Conservation (phyloP, 2,888 invertebrate genomes). For the Dryadula phaetusa region DNA sequence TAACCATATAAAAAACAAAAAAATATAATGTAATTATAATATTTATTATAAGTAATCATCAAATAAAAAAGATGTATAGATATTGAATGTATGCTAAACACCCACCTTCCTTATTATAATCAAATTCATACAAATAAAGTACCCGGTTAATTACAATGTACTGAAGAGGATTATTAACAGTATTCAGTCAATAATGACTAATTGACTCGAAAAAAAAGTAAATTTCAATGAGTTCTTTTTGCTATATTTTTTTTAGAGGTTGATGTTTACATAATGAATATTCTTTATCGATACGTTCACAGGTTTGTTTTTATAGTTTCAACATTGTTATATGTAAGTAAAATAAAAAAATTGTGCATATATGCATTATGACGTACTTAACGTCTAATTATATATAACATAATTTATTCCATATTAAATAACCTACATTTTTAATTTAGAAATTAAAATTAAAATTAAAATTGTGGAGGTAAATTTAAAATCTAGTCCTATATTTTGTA, state of each 20-base stretch:
- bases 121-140: slow-evolving; percentile 6
- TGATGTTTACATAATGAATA: slow-evolving; percentile 19
- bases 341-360: too few relatives aligned
- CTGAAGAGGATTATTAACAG: slow-evolving; percentile 2
- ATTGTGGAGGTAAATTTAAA: too few relatives aligned
- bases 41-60: too few relatives aligned
- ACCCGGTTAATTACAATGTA: not conserved
- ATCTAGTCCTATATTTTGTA: too few relatives aligned
- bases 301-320: not conserved
- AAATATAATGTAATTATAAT: too few relatives aligned
- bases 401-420: too few relatives aligned
- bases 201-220: slow-evolving; percentile 20
- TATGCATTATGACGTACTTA: too few relatives aligned
- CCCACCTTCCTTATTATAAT: not conserved
- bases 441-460: too few relatives aligned
- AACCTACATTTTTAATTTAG: too few relatives aligned
- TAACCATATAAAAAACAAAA: too few relatives aligned
- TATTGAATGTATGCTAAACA: not conserved
- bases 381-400: too few relatives aligned
- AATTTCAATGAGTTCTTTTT: slow-evolving; percentile 9
- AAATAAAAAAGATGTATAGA: too few relatives aligned
- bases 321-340: not conserved
- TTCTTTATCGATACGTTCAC: slow-evolving; percentile 12
- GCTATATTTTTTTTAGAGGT: slow-evolving; percentile 2
- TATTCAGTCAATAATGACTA: slow-evolving; percentile 12